Evolutionary conservation across 2,888 invertebrate species (phyloP).

Genomic region (Hemicrepidius hirtus): DNA sequence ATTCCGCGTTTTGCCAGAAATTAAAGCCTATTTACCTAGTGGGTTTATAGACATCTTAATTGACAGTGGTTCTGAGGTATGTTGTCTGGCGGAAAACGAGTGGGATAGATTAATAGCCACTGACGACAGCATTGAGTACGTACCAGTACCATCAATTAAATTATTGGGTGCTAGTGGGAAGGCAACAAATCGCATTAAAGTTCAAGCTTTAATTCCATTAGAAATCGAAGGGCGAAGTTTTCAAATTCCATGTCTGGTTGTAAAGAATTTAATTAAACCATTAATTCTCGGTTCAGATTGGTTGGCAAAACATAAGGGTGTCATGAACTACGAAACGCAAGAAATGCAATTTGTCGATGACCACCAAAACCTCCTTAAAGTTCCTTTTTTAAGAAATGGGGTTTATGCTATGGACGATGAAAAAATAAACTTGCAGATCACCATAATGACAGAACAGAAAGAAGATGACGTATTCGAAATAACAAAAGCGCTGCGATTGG

Average conservation of each 20-base stretch:
- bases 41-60: too few species aligned
- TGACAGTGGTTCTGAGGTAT: background rate
- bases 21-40: too few species aligned
- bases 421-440: background rate
- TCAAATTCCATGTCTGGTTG: background rate
- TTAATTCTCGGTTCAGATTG: constrained; percentile 4
- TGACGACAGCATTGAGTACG: background rate
- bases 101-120: background rate
- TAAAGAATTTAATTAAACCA: background rate
- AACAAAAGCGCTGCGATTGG: background rate
- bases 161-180: too few species aligned
- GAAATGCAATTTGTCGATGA: background rate
- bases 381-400: too few species aligned
- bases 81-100: background rate
- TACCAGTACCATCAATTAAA: background rate
- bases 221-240: background rate
- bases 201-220: too few species aligned
- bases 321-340: background rate
- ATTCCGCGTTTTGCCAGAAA: too few species aligned
- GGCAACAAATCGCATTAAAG: too few species aligned
- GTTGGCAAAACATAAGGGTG: background rate
- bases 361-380: background rate
- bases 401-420: too few species aligned
- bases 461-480: too few species aligned
- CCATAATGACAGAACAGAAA: too few species aligned